A percentile compares a stretch with the other conserved stretches of the same genome.
These are phyloP conservation scores for Tinamus guttatus DNA, from an alignment of 2,113 vertebrate genomes.

Conservation along the genomic window DNA sequence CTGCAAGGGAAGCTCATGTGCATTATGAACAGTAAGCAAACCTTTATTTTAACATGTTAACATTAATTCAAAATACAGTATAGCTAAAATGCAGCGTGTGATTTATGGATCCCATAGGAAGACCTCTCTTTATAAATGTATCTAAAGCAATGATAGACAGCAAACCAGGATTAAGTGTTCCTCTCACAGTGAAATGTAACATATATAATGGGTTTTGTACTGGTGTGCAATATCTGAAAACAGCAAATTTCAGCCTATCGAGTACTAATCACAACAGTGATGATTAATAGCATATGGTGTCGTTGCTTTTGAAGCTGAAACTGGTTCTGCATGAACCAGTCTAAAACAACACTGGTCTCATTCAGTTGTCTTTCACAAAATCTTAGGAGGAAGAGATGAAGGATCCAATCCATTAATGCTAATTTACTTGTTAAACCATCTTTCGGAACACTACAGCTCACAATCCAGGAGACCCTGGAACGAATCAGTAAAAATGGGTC, in stretches of 20 bases:
- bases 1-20: background rate
- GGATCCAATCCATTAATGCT: background rate
- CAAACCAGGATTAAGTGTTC: slow-evolving; percentile 28
- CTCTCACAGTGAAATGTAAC: background rate
- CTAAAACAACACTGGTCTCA: background rate
- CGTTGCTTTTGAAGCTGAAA: slow-evolving; percentile 20
- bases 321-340: background rate
- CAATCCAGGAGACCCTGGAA: background rate
- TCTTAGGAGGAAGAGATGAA: background rate
- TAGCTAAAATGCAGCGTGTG: slow-evolving; percentile 27
- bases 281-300: background rate
- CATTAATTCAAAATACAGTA: slow-evolving; percentile 20
- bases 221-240: background rate
- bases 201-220: slow-evolving; percentile 4
- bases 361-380: background rate
- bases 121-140: slow-evolving; percentile 28
- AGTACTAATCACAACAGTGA: slow-evolving; percentile 17
- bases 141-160: slow-evolving; percentile 33
- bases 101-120: slow-evolving; percentile 45
- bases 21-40: slow-evolving; percentile 19
- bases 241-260: slow-evolving; percentile 4
- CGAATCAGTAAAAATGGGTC: background rate
- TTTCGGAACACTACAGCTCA: background rate
- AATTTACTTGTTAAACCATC: background rate
- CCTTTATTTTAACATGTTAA: slow-evolving; percentile 35